Percentiles rank a stretch among this genome's conserved stretches.
Conservation (phyloP, 2,888 invertebrate species). For the Luperina nickerlii region DNA sequence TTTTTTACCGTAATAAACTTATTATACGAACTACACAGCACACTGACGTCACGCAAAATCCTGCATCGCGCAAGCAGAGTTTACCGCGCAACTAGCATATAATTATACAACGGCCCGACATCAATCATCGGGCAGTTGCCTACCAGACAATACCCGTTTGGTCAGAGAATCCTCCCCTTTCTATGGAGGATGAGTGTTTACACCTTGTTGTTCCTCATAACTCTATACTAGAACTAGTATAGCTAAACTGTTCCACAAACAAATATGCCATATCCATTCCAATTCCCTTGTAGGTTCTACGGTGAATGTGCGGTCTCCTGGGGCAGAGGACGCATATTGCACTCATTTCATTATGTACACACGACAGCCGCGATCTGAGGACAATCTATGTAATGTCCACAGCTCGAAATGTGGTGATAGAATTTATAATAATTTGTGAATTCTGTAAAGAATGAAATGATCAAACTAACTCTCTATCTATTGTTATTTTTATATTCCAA, state of each 20-base stretch:
- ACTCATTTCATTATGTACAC: slow-evolving; percentile 90
- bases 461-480: background rate
- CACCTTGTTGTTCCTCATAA: no score
- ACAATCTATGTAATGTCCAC: slow-evolving; percentile 75
- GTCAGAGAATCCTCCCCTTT: no score
- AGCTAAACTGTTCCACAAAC: background rate
- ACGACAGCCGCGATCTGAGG: slow-evolving; percentile 80
- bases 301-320: slow-evolving; percentile 70
- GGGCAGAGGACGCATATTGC: slow-evolving; percentile 86
- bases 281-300: background rate
- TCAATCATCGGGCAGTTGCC: no score
- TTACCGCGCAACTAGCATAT: no score
- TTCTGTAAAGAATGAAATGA: background rate
- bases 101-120: no score
- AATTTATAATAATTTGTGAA: slow-evolving; percentile 18
- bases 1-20: background rate
- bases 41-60: no score
- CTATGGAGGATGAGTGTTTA: no score
- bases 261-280: slow-evolving; percentile 49
- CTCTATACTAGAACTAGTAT: background rate
- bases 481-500: background rate
- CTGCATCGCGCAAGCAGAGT: no score
- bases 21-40: background rate
- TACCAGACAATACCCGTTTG: no score
- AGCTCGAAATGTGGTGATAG: slow-evolving; percentile 19